Conservation (phyloP, 2,113 vertebrate genomes). For the Oncorhynchus masou region DNA sequence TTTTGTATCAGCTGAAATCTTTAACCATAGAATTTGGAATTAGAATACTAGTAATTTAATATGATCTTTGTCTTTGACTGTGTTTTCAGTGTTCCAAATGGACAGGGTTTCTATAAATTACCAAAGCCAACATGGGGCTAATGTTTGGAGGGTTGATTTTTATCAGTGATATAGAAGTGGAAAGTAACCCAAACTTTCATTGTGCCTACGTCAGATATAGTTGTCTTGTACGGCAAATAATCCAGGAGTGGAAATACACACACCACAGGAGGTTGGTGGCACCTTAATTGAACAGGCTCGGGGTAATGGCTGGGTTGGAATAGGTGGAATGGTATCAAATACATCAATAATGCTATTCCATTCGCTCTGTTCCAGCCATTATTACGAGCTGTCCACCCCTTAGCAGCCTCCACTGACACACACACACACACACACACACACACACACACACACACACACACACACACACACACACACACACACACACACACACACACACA, state of each 20-base stretch:
- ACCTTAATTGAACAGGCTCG: too few relatives aligned
- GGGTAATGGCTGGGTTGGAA: too few relatives aligned
- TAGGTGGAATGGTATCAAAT: too few relatives aligned
- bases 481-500: neutral
- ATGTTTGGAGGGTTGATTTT: conserved; percentile 52
- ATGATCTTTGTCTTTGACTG: too few relatives aligned
- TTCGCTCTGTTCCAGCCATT: too few relatives aligned
- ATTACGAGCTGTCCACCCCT: too few relatives aligned
- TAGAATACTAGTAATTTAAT: too few relatives aligned
- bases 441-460: conserved; percentile 4
- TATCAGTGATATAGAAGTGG: conserved; percentile 40
- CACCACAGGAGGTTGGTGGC: too few relatives aligned
- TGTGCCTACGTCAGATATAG: conserved; percentile 18
- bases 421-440: conserved; percentile 5
- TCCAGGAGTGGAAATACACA: neutral
- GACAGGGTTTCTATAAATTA: conserved; percentile 48
- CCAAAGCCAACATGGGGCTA: conserved; percentile 14
- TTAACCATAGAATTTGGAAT: neutral
- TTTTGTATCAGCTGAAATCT: conserved; percentile 33
- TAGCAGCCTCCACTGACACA: neutral
- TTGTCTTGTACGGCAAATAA: neutral
- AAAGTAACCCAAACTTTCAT: conserved; percentile 1
- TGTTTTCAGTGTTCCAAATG: conserved; percentile 18
- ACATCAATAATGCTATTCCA: too few relatives aligned
- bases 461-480: conserved; percentile 6